Percentiles rank a stretch among this genome's conserved stretches.
These are phyloP conservation scores for Enchytraeus crypticus DNA, from an alignment of 2,888 invertebrate species.

Conservation along the genomic window DNA sequence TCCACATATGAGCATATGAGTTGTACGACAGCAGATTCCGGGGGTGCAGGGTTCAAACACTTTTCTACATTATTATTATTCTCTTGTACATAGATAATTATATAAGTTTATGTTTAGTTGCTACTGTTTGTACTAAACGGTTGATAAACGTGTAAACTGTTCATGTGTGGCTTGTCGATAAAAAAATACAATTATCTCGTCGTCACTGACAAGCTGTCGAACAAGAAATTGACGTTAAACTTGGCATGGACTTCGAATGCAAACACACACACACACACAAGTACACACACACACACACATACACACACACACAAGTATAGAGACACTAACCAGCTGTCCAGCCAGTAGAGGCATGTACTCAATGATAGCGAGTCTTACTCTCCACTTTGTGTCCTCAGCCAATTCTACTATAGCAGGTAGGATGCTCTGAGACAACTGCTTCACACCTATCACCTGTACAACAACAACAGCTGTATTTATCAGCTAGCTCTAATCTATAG, in stretches of 20 bases:
- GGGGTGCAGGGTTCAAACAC: too few species aligned
- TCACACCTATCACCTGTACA: slow-evolving; percentile 3
- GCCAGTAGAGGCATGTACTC: slow-evolving; percentile 1
- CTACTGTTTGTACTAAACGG: too few species aligned
- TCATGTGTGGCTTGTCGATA: too few species aligned
- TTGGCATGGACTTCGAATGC: background rate
- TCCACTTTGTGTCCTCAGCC: slow-evolving; percentile 9
- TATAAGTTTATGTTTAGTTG: too few species aligned
- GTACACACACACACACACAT: background rate
- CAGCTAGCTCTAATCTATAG: background rate
- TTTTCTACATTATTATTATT: too few species aligned
- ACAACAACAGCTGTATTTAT: background rate
- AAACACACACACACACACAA: background rate
- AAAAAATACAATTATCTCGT: too few species aligned
- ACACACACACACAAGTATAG: background rate
- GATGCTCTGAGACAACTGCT: background rate
- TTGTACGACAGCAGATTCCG: too few species aligned
- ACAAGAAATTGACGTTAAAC: too few species aligned
- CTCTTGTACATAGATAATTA: too few species aligned
- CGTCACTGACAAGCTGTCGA: too few species aligned
- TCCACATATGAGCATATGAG: too few species aligned
- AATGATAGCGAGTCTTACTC: slow-evolving; percentile 8
- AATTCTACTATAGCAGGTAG: slow-evolving; percentile 1
- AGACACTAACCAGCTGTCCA: background rate
- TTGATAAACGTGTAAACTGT: too few species aligned